Evolutionary conservation across 2,888 invertebrate species (phyloP), one percentile per base, ranked within the genome.

Genomic region (Ichneumon xanthorius): DNA sequence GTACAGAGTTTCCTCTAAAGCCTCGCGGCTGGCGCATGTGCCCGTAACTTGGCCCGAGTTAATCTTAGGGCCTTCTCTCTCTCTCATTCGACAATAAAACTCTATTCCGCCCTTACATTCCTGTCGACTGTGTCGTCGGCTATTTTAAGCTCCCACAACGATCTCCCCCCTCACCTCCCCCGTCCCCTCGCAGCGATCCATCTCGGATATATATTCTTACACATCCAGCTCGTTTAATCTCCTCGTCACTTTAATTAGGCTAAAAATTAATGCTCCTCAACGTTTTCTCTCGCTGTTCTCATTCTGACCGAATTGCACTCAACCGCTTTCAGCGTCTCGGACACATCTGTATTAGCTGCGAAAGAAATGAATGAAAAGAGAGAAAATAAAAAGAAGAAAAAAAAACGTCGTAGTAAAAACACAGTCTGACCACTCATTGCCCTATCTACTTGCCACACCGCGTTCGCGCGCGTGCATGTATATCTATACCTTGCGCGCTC

Each of bases 121-220:
- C 90, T 90, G 88, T 89, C 85, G 91, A 91, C 91, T 93, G 92
- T 92, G 93, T 92, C 92, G 92, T 88, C 87, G 80, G 90, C 92
- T 92, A 93, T 93, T 93, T 93, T 92, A 91, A 92, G 91, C 89
- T 58, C 82, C 84, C 76, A 87, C 89, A 89, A 80, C 73, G 85
- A 82, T 76, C 73, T 76, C 67, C 75, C 75, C 81, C 80, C 82
- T 79, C 70, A 67, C 48, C 63, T 63, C 61, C 71, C 55, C 2
- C 22, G 22, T 40, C 22, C 55, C 55, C 55, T 7, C 55, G 19
- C 7, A 55, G 22, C 55, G 22, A 55, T 19, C 22, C 55, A 58
- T 58, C 58, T 58, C 55, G 58, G 33, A 63, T 65, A 68, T 58
- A 40, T 22, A 53, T 71, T 58, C 65, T 55, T 48, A 40, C 67